Conservation (phyloP, 2,888 invertebrate species). For the Spodoptera exigua region DNA sequence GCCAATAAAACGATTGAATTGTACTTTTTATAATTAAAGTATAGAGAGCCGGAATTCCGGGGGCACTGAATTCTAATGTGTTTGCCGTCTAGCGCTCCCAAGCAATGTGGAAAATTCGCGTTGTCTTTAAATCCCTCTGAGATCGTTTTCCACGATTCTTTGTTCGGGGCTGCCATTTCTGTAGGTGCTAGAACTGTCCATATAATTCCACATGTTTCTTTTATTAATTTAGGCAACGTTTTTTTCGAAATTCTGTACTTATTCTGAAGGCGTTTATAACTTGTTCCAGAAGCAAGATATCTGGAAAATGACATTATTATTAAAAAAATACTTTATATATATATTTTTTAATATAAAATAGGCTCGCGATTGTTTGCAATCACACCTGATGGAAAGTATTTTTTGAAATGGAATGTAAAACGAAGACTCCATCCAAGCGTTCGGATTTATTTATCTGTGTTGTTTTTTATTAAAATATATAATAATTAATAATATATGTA, state of each 20-base stretch:
- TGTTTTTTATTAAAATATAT: slow-evolving; percentile 34
- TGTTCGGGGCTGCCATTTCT: slow-evolving; percentile 47
- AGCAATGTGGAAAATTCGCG: slow-evolving; percentile 26
- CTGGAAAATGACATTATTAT: slow-evolving; percentile 40
- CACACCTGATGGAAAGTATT: slow-evolving; percentile 35
- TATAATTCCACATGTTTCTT: slow-evolving; percentile 47
- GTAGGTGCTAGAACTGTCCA: slow-evolving; percentile 42
- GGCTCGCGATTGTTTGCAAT: slow-evolving; percentile 36
- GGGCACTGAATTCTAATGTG: slow-evolving; percentile 27
- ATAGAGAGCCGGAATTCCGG: slow-evolving; percentile 34
- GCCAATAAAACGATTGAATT: slow-evolving; percentile 40
- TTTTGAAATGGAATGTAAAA: slow-evolving; percentile 32
- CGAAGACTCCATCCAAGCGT: slow-evolving; percentile 36
- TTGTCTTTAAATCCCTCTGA: slow-evolving; percentile 34
- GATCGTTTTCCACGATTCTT: slow-evolving; percentile 42
- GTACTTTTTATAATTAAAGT: slow-evolving; percentile 39
- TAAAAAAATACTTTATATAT: slow-evolving; percentile 28
- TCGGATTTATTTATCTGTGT: slow-evolving; percentile 38
- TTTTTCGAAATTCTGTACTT: slow-evolving; percentile 47
- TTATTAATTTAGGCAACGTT: slow-evolving; percentile 42
- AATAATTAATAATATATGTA: slow-evolving; percentile 32
- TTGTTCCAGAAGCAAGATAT: slow-evolving; percentile 42
- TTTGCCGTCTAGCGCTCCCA: slow-evolving; percentile 34
- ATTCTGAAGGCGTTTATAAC: slow-evolving; percentile 46
- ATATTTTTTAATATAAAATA: slow-evolving; percentile 33